These are phyloP conservation scores for Drosophila guanche DNA, from an alignment of 1,140 invertebrate genomes.

Conservation along the genomic window DNA sequence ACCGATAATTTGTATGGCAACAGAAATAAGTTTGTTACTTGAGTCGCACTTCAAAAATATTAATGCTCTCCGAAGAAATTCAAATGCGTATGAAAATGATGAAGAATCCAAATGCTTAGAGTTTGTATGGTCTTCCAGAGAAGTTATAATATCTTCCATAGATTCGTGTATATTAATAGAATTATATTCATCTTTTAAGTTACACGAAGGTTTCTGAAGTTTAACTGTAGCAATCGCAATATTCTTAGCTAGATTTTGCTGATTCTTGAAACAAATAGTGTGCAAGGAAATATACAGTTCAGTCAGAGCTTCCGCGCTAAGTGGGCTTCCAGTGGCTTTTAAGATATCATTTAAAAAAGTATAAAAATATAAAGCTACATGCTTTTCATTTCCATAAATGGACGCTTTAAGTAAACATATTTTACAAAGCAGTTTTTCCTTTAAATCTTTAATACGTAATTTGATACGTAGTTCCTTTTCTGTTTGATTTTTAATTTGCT, in stretches of 20 bases:
- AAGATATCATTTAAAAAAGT: constrained; percentile 87
- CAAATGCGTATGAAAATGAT: constrained; percentile 93
- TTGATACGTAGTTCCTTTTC: constrained; percentile 93
- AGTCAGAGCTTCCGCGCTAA: constrained; percentile 87
- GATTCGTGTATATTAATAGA: constrained; percentile 85
- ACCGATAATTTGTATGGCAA: constrained; percentile 87
- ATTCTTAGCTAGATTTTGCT: constrained; percentile 33
- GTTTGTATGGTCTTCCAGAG: constrained; percentile 44
- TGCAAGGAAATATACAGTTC: constrained; percentile 86
- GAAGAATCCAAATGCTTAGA: constrained; percentile 82
- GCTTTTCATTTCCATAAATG: constrained; percentile 86
- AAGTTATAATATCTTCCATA: constrained; percentile 35
- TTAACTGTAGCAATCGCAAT: constrained; percentile 89
- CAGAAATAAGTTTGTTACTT: constrained; percentile 86
- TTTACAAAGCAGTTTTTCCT: constrained; percentile 86
- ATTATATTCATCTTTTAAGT: constrained; percentile 91
- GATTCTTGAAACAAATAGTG: constrained; percentile 50
- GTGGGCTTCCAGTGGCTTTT: constrained; percentile 87
- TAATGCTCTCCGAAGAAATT: constrained; percentile 89
- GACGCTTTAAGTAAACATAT: constrained; percentile 88
- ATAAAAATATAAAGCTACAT: constrained; percentile 87
- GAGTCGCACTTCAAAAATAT: constrained; percentile 78
- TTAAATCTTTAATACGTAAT: constrained; percentile 85
- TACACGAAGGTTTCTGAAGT: constrained; percentile 90
- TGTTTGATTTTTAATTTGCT: constrained; percentile 93